These are phyloP conservation scores for Mactromeris polynyma DNA, from an alignment of 2,888 invertebrate genomes.

Conservation along the genomic window DNA sequence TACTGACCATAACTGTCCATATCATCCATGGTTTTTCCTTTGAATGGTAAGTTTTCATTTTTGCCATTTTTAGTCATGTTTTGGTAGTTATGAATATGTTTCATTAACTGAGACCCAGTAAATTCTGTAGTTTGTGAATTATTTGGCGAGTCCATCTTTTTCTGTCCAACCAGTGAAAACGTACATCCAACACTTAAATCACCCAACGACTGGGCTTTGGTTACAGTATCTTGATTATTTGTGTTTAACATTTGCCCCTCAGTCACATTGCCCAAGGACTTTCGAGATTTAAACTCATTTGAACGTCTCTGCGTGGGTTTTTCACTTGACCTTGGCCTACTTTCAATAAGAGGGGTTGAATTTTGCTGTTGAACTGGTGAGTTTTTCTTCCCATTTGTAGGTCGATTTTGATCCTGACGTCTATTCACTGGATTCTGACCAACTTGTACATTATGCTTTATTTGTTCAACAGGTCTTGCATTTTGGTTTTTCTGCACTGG, in stretches of 20 bases:
- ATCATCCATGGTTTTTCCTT: slow-evolving; percentile 54
- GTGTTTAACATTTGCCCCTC: slow-evolving; percentile 47
- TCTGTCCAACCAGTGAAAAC: slow-evolving; percentile 79
- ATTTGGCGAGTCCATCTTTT: slow-evolving; percentile 74
- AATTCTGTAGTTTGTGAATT: slow-evolving; percentile 53
- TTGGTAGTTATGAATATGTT: slow-evolving; percentile 62
- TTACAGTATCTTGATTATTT: slow-evolving; percentile 70
- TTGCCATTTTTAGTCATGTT: slow-evolving; percentile 62
- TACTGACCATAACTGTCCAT: slow-evolving; percentile 27
- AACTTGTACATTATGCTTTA: neutral
- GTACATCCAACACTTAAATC: slow-evolving; percentile 77
- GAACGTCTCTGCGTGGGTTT: slow-evolving; percentile 25
- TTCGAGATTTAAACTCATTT: slow-evolving; percentile 38
- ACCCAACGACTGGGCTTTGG: slow-evolving; percentile 76
- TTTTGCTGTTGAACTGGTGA: neutral
- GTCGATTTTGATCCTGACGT: neutral
- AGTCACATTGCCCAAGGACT: slow-evolving; percentile 41
- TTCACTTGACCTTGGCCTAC: slow-evolving; percentile 23
- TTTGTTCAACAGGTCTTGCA: slow-evolving; percentile 8
- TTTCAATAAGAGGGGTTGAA: neutral
- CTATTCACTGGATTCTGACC: neutral
- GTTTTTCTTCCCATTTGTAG: neutral
- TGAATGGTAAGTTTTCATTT: slow-evolving; percentile 60
- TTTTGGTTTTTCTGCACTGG: slow-evolving; percentile 22
- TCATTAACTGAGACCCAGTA: slow-evolving; percentile 63